Percentiles rank a stretch among this genome's conserved stretches.
Evolutionary conservation across 1,140 invertebrate genomes (phyloP).

Genomic region (Heliconius nattereri): DNA sequence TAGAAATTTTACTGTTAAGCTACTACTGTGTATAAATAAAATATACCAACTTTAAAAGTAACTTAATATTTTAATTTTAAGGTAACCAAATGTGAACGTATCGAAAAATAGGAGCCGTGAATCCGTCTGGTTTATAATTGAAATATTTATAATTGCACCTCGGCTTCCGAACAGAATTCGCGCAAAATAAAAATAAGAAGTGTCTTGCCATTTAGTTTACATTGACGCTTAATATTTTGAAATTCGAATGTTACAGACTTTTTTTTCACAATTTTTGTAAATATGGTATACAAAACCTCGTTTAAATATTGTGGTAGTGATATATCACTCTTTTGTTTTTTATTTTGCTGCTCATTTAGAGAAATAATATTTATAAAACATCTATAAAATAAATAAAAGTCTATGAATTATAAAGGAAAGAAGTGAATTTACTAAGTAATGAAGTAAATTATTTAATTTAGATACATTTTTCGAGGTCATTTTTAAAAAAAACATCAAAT

Average conservation of each 20-base stretch:
- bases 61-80: not conserved
- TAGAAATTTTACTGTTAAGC: too few species aligned
- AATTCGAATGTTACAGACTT: not conserved
- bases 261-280: not conserved
- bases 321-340: too few species aligned
- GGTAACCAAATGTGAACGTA: slow-evolving; percentile 49
- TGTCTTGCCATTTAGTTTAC: slow-evolving; percentile 35
- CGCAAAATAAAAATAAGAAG: slow-evolving; percentile 47
- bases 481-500: too few species aligned
- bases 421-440: too few species aligned
- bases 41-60: not conserved
- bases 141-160: slow-evolving; percentile 71
- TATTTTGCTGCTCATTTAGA: too few species aligned
- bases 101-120: slow-evolving; percentile 50
- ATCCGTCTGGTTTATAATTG: slow-evolving; percentile 72
- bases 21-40: too few species aligned
- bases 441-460: too few species aligned
- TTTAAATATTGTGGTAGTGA: too few species aligned
- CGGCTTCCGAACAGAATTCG: slow-evolving; percentile 48
- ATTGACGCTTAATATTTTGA: slow-evolving; percentile 25
- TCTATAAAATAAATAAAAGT: too few species aligned
- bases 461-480: too few species aligned
- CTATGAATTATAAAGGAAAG: too few species aligned
- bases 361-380: too few species aligned
- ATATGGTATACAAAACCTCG: not conserved